phyloP scores from a whole-genome alignment of 2,797 vertebrate species.

The Halcyon badia region DNA sequence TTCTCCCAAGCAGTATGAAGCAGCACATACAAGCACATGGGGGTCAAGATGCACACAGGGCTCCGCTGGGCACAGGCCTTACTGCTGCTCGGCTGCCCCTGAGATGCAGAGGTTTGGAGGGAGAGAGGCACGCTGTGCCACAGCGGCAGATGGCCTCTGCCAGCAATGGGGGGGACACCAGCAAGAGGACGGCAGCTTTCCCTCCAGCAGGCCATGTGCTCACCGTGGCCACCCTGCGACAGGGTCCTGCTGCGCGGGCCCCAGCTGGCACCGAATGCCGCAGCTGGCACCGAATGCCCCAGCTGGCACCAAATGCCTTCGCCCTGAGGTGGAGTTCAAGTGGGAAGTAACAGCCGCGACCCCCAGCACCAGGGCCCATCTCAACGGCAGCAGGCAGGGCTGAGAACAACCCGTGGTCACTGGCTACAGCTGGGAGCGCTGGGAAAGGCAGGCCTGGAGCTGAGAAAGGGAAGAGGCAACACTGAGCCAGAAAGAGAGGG shows the following conservation, averaged over 20 bases:
- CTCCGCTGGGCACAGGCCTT: too few relatives aligned
- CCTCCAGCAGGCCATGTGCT: neutral
- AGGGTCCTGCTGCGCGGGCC: fast-evolving
- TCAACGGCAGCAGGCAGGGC: fast-evolving
- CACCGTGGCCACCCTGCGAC: fast-evolving
- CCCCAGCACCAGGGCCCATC: fast-evolving
- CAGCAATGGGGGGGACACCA: neutral
- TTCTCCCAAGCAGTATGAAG: neutral
- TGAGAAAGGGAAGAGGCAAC: neutral
- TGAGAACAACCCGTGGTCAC: fast-evolving
- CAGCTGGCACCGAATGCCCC: too few relatives aligned
- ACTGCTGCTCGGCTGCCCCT: fast-evolving
- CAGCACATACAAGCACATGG: too few relatives aligned
- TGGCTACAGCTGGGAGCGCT: neutral
- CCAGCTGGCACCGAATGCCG: too few relatives aligned
- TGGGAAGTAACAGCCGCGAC: fast-evolving
- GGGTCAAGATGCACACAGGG: neutral
- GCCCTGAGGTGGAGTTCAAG: neutral
- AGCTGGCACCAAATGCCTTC: neutral
- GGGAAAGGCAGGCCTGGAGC: neutral
- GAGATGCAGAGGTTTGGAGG: neutral
- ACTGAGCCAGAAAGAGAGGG: neutral
- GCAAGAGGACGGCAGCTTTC: neutral
- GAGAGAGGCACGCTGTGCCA: neutral
- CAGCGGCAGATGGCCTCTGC: too few relatives aligned